These are phyloP conservation scores for Dissostichus mawsoni DNA, from an alignment of 2,113 vertebrate genomes.

Conservation along the genomic window DNA sequence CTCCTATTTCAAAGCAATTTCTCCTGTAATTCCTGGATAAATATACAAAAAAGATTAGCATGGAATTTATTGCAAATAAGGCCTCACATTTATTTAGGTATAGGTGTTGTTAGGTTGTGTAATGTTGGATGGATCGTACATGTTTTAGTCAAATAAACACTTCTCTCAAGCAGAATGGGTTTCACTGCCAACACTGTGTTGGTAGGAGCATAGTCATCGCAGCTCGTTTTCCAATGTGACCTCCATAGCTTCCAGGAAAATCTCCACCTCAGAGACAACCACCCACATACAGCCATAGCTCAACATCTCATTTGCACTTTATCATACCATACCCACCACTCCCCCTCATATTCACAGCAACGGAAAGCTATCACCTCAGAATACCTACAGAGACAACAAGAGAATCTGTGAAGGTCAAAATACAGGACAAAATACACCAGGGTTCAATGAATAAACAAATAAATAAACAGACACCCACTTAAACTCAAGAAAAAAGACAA, in stretches of 20 bases:
- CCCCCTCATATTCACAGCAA: constrained; percentile 11
- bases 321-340: constrained; percentile 4
- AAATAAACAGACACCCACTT: constrained; percentile 33
- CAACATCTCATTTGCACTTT: constrained; percentile 48
- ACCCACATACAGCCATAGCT: constrained; percentile 53
- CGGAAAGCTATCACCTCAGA: constrained; percentile 22
- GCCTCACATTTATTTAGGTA: background rate
- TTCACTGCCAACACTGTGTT: constrained; percentile 31
- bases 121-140: background rate
- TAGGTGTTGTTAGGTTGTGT: background rate
- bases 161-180: constrained; percentile 8
- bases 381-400: constrained; percentile 23
- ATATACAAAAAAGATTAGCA: background rate
- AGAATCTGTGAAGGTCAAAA: constrained; percentile 36
- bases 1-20: background rate
- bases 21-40: background rate
- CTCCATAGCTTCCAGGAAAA: constrained; percentile 54
- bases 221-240: constrained; percentile 18
- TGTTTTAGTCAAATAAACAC: constrained; percentile 10
- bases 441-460: background rate
- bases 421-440: constrained; percentile 40
- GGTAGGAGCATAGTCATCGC: constrained; percentile 10
- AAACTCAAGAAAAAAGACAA: background rate
- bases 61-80: too few species aligned
- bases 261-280: constrained; percentile 46